phyloP scores from a whole-genome alignment of 2,797 vertebrate genomes.

The Hoplostethus mediterraneus region DNA sequence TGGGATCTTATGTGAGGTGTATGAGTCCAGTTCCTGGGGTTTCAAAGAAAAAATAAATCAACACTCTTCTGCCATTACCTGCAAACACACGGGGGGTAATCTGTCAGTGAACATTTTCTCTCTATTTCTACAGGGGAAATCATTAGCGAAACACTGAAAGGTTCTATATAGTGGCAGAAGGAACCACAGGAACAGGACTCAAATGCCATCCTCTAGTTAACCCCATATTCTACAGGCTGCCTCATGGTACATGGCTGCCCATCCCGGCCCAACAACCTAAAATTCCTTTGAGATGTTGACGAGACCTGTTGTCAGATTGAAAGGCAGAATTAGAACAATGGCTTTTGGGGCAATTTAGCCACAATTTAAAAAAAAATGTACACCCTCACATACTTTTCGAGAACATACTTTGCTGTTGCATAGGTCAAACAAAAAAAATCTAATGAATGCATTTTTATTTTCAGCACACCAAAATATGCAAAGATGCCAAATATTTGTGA shows the following conservation, averaged over 20 bases:
- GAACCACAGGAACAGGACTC: constrained; percentile 40
- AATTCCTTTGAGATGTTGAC: constrained; percentile 1
- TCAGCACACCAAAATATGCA: constrained; percentile 36
- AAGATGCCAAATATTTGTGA: constrained; percentile 21
- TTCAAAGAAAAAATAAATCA: neutral
- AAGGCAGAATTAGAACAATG: too few species aligned
- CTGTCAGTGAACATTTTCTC: constrained; percentile 37
- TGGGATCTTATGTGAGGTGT: neutral
- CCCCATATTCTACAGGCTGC: constrained; percentile 36
- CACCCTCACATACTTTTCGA: neutral
- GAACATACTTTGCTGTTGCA: neutral
- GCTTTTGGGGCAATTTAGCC: neutral
- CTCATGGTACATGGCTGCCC: neutral
- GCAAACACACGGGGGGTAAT: constrained; percentile 45
- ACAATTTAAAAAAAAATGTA: neutral
- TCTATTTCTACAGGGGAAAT: constrained; percentile 32
- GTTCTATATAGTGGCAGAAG: constrained; percentile 18
- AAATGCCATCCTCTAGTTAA: constrained; percentile 38
- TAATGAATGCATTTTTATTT: constrained; percentile 2
- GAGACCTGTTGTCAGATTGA: too few species aligned
- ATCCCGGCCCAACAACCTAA: neutral
- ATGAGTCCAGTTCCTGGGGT: constrained; percentile 15
- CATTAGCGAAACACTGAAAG: constrained; percentile 23
- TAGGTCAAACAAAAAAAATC: neutral
- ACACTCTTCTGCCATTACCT: constrained; percentile 20